These are phyloP conservation scores for Dermolepida albohirtum DNA, from an alignment of 2,888 invertebrate species.

Conservation along the genomic window DNA sequence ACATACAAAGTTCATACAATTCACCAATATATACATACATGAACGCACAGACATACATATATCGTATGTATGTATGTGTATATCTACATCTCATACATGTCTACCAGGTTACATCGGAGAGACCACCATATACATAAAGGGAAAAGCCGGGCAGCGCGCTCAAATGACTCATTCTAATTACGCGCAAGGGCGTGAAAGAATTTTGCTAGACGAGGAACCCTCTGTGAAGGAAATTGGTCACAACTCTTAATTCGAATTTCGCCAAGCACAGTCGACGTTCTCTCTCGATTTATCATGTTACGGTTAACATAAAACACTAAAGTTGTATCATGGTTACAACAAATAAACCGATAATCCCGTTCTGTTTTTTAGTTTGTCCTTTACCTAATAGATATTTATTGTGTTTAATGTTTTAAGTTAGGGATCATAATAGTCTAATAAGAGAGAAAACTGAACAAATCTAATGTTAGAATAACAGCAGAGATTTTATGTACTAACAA, in stretches of 20 bases:
- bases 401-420: too few species aligned
- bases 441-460: too few species aligned
- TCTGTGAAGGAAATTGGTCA: conserved; percentile 33
- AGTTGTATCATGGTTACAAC: too few species aligned
- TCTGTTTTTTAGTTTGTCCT: too few species aligned
- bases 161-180: conserved; percentile 39
- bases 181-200: conserved; percentile 38
- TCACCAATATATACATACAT: neutral
- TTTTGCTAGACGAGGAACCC: conserved; percentile 32
- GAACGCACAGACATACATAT: conserved; percentile 1
- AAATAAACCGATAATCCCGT: too few species aligned
- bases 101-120: conserved; percentile 13
- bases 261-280: conserved; percentile 33
- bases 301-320: too few species aligned
- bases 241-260: conserved; percentile 38
- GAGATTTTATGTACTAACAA: too few species aligned
- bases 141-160: conserved; percentile 24
- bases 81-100: neutral
- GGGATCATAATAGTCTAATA: too few species aligned
- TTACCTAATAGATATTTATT: too few species aligned
- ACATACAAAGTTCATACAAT: conserved; percentile 11
- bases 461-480: too few species aligned
- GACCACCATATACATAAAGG: conserved; percentile 16
- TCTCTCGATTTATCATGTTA: neutral
- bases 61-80: neutral